These are phyloP conservation scores for Macrotis lagotis DNA, from an alignment of 2,113 vertebrate species.

Conservation along the genomic window DNA sequence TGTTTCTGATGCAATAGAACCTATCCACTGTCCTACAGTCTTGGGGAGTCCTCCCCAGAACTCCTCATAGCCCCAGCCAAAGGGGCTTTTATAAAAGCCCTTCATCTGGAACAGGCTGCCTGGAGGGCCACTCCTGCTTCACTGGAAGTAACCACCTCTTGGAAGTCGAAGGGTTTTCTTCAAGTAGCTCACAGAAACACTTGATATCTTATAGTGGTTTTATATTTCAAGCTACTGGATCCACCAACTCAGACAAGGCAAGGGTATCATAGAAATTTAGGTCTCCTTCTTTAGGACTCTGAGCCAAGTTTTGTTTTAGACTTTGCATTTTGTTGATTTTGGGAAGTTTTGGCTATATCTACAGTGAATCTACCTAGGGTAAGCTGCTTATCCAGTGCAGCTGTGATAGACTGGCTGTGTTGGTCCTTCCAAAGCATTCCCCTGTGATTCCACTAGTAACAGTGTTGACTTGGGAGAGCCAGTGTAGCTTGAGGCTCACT, in stretches of 20 bases:
- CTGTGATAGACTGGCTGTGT: too few species aligned
- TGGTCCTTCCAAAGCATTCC: too few species aligned
- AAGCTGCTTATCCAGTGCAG: too few species aligned
- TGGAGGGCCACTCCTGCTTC: neutral
- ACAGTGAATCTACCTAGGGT: too few species aligned
- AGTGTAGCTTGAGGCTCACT: too few species aligned
- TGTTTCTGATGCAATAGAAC: neutral
- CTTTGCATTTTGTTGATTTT: neutral
- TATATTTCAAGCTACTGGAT: neutral
- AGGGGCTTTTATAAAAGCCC: neutral
- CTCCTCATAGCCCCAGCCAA: neutral
- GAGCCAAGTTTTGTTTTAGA: neutral
- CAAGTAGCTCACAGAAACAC: neutral
- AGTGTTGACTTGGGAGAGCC: too few species aligned
- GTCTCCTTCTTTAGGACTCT: neutral
- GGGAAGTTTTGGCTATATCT: neutral
- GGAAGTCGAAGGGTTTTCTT: neutral
- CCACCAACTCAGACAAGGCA: neutral
- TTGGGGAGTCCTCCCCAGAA: neutral
- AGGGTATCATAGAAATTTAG: neutral
- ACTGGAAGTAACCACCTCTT: neutral
- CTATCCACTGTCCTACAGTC: neutral
- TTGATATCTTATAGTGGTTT: neutral
- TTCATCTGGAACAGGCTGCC: too few species aligned
- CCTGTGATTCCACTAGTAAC: too few species aligned